Evolutionary conservation across 1,140 invertebrate genomes (phyloP).

Genomic region (Sitophilus oryzae): DNA sequence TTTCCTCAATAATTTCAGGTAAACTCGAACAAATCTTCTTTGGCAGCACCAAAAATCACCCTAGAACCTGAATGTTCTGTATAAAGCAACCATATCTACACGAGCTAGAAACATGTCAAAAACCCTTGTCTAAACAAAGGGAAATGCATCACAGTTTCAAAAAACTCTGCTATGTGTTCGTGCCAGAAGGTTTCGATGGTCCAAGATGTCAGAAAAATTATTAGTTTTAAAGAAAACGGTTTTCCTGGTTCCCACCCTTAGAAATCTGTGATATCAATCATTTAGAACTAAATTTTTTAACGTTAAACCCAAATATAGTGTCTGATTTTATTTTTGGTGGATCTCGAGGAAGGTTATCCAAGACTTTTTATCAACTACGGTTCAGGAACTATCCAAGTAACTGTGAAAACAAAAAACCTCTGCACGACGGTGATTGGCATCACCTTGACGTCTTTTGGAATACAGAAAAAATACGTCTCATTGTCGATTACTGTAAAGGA

Average conservation of each 20-base stretch:
- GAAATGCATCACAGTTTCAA: too few species aligned
- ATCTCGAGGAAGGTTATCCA: constrained; percentile 85
- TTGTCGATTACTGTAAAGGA: not conserved
- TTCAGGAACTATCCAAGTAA: constrained; percentile 82
- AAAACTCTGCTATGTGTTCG: constrained; percentile 83
- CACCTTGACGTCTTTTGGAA: constrained; percentile 3
- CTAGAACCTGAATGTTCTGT: not conserved
- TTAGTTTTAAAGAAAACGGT: constrained; percentile 81
- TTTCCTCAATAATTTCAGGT: not conserved
- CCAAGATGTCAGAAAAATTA: not conserved
- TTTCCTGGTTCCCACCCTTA: constrained; percentile 93
- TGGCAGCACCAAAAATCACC: not conserved
- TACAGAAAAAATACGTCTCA: not conserved
- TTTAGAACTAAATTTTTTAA: constrained; percentile 91
- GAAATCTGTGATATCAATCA: constrained; percentile 94
- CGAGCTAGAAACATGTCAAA: too few species aligned
- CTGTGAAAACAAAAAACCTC: constrained; percentile 78
- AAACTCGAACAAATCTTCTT: not conserved
- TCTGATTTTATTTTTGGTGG: constrained; percentile 91
- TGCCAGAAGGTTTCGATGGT: not conserved
- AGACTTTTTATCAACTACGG: constrained; percentile 90
- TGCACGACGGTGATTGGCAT: constrained; percentile 95
- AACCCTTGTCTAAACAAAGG: too few species aligned
- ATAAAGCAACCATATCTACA: too few species aligned
- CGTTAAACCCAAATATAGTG: constrained; percentile 81